These are phyloP conservation scores for Heliothis virescens DNA, from an alignment of 1,140 invertebrate genomes.

Conservation along the genomic window DNA sequence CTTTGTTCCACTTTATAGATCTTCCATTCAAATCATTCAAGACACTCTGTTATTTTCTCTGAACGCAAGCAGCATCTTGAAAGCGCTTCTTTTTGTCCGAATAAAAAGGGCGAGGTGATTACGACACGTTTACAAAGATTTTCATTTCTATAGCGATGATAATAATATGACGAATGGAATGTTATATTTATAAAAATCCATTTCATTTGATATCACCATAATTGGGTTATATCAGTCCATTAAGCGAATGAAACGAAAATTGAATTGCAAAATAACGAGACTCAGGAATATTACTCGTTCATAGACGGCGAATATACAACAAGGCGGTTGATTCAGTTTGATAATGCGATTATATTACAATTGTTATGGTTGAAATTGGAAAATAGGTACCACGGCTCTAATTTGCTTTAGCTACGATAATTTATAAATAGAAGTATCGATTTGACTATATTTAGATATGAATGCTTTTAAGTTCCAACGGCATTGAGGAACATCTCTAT, in stretches of 20 bases:
- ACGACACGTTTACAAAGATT: constrained; percentile 41
- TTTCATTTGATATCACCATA: constrained; percentile 61
- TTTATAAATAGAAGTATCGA: constrained; percentile 22
- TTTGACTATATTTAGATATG: constrained; percentile 16
- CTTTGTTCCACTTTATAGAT: constrained; percentile 32
- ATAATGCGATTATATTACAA: constrained; percentile 48
- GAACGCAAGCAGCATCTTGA: neutral
- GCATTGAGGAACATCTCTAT: neutral
- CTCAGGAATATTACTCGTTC: constrained; percentile 36
- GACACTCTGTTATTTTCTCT: constrained; percentile 20
- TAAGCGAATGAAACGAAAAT: constrained; percentile 65
- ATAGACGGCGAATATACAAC: neutral
- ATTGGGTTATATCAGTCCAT: constrained; percentile 70
- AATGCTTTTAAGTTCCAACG: neutral
- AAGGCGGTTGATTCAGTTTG: constrained; percentile 30
- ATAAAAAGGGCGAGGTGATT: constrained; percentile 44
- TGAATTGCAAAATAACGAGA: constrained; percentile 64
- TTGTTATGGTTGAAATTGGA: constrained; percentile 15
- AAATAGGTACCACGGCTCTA: constrained; percentile 16
- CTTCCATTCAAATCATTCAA: constrained; percentile 29
- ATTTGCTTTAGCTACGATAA: constrained; percentile 12
- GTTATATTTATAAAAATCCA: constrained; percentile 58
- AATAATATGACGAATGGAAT: constrained; percentile 48
- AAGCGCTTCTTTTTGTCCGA: constrained; percentile 16
- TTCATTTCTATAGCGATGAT: constrained; percentile 54